phyloP scores from a whole-genome alignment of 1,140 invertebrate species.

The Orchesella cincta region DNA sequence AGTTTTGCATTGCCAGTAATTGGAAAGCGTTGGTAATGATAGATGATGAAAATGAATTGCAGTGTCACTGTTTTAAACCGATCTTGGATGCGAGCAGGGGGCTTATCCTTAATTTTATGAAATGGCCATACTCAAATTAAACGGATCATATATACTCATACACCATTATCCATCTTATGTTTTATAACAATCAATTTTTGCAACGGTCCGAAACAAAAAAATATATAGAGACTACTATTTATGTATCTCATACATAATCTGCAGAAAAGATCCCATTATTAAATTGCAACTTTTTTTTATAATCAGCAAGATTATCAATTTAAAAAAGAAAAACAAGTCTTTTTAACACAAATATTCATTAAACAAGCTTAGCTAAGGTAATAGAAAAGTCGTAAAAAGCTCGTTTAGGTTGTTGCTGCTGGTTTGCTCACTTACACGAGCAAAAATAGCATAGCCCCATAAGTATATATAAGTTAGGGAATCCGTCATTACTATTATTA shows the following conservation, averaged over 20 bases:
- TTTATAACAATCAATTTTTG: too few species aligned
- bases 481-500: background rate
- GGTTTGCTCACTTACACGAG: background rate
- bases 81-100: background rate
- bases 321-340: constrained; percentile 1
- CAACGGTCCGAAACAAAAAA: too few species aligned
- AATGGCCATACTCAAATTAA: too few species aligned
- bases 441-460: background rate
- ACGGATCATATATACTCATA: too few species aligned
- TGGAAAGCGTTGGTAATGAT: background rate
- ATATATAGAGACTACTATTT: too few species aligned
- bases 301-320: constrained; percentile 19
- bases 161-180: too few species aligned
- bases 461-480: background rate
- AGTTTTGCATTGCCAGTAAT: background rate
- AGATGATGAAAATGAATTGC: background rate
- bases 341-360: constrained; percentile 5
- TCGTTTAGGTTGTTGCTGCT: background rate
- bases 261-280: constrained; percentile 7
- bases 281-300: constrained; percentile 15
- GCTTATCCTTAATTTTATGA: background rate
- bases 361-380: background rate
- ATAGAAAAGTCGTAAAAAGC: constrained; percentile 12
- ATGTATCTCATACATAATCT: background rate
- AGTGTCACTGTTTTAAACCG: background rate